Conservation (phyloP, 2,888 invertebrate genomes). For the Imbricaverruca yamaguchii region DNA sequence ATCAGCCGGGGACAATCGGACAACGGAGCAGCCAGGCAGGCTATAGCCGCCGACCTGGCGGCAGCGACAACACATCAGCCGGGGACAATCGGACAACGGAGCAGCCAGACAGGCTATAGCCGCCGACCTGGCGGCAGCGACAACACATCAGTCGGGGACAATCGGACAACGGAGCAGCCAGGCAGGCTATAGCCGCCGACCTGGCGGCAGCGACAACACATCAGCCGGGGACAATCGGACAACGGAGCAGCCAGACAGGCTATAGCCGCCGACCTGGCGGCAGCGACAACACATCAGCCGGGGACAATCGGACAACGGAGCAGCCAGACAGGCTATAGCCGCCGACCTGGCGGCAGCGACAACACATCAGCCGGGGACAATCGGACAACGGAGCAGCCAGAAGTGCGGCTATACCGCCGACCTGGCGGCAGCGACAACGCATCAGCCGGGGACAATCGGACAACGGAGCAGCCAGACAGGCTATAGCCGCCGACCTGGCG, state of each 20-base stretch:
- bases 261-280: constrained; percentile 57
- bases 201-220: not conserved
- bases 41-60: constrained; percentile 58
- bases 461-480: constrained; percentile 41
- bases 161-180: no score
- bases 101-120: constrained; percentile 60
- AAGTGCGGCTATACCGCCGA: constrained; percentile 68
- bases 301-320: no score
- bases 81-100: no score
- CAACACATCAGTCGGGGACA: no score
- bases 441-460: no score
- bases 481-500: constrained; percentile 58
- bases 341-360: constrained; percentile 43
- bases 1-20: no score
- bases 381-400: no score
- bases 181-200: constrained; percentile 68
- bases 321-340: constrained; percentile 65
- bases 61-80: not conserved
- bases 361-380: no score
- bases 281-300: not conserved
- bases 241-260: constrained; percentile 45
- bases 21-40: constrained; percentile 51
- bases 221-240: no score
- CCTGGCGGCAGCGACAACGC: not conserved
- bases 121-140: constrained; percentile 46